Evolutionary conservation across 2,113 vertebrate species (phyloP).

Genomic region (Actenoides hombroni): DNA sequence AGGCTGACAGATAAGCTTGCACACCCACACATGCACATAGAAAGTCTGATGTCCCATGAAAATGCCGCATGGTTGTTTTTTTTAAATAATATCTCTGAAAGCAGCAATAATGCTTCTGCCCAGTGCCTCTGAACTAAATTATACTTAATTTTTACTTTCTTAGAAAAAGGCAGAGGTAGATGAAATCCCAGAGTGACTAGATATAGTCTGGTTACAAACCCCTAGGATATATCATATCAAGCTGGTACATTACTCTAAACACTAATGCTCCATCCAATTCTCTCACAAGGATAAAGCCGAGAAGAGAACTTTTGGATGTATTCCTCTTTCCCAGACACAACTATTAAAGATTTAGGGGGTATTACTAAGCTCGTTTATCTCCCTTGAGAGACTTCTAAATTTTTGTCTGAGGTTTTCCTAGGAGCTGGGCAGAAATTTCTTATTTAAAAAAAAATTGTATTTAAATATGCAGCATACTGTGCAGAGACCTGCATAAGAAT

Average conservation of each 20-base stretch:
- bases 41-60: background rate
- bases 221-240: background rate
- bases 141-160: background rate
- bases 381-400: background rate
- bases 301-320: background rate
- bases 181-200: background rate
- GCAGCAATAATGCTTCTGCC: background rate
- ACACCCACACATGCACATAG: background rate
- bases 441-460: background rate
- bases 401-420: background rate
- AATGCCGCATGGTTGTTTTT: accelerated
- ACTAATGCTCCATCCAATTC: background rate
- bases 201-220: background rate
- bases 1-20: background rate
- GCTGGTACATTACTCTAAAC: background rate
- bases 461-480: background rate
- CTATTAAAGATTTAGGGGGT: background rate
- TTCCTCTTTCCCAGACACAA: background rate
- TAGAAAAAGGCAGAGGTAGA: background rate
- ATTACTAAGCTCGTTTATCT: background rate
- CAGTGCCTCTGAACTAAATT: background rate
- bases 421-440: background rate
- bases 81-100: background rate
- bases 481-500: background rate
- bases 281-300: background rate